A percentile compares a stretch with the other conserved stretches of the same genome.
Conservation (phyloP, 1,140 invertebrate genomes). For the Pygmarrhopalites habei region DNA sequence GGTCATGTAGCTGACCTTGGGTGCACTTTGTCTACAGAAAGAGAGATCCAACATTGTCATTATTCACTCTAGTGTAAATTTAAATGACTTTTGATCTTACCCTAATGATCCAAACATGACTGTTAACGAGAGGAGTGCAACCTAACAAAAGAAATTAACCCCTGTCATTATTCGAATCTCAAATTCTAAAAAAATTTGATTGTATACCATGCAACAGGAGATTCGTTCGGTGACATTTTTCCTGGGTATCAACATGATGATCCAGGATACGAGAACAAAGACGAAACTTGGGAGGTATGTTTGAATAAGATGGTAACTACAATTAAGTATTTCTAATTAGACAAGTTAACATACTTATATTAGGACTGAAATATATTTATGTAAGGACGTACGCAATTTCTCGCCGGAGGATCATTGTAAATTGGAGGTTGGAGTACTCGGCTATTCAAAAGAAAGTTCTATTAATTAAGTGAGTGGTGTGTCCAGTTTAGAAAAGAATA, state of each 20-base stretch:
- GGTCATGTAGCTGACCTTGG: too few relatives aligned
- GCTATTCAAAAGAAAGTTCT: not conserved
- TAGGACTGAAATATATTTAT: too few relatives aligned
- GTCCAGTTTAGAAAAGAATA: not conserved
- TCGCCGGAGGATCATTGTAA: slow-evolving; percentile 48
- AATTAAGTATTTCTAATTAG: too few relatives aligned
- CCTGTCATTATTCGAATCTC: too few relatives aligned
- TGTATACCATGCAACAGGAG: too few relatives aligned
- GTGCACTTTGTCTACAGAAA: too few relatives aligned
- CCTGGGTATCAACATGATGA: slow-evolving; percentile 57
- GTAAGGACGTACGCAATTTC: slow-evolving; percentile 53
- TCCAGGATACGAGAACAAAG: slow-evolving; percentile 60
- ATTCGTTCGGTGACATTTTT: slow-evolving; percentile 55
- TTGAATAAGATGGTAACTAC: slow-evolving; percentile 55
- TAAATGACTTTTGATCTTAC: too few relatives aligned
- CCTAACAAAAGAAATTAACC: too few relatives aligned
- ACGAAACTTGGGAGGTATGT: slow-evolving; percentile 56
- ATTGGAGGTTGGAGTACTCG: slow-evolving; percentile 20
- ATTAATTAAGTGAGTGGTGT: not conserved
- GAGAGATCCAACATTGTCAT: too few relatives aligned
- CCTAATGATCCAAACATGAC: slow-evolving; percentile 58
- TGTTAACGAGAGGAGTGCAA: slow-evolving; percentile 54
- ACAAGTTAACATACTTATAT: too few relatives aligned
- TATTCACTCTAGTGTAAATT: too few relatives aligned
- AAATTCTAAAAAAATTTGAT: too few relatives aligned